phyloP scores from a whole-genome alignment of 2,113 vertebrate genomes.

The Pithys albifrons region DNA sequence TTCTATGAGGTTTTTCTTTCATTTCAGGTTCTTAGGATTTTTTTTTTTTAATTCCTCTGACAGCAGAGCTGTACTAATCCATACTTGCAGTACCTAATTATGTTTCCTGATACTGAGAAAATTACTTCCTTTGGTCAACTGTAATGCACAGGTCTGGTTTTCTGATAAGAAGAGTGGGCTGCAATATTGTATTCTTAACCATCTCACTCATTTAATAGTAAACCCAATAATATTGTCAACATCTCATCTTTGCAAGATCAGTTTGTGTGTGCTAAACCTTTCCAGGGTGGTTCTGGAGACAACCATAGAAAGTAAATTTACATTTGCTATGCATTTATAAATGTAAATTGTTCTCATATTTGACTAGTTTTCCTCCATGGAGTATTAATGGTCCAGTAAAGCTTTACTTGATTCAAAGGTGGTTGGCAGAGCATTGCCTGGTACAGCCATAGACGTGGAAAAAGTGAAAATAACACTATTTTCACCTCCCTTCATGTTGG shows the following conservation, averaged over 20 bases:
- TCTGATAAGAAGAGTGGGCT: neutral
- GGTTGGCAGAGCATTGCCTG: neutral
- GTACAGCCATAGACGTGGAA: neutral
- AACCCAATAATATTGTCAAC: neutral
- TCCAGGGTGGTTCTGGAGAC: neutral
- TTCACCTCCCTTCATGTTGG: neutral
- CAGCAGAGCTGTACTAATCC: neutral
- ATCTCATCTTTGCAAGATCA: neutral
- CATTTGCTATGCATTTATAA: neutral
- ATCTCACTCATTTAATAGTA: neutral
- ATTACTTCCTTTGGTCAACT: neutral
- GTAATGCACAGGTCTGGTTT: neutral
- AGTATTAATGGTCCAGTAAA: neutral
- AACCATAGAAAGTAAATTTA: slow-evolving; percentile 37
- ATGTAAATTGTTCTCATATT: neutral
- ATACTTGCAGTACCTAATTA: neutral
- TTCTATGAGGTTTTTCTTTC: neutral
- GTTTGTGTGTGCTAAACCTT: neutral
- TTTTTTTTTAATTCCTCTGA: neutral
- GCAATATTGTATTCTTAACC: neutral
- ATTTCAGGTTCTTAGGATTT: neutral
- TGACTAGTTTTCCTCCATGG: neutral
- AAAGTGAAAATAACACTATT: neutral
- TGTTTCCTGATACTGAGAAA: neutral
- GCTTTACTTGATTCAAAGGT: neutral